Conservation (phyloP, 2,797 vertebrate species). For the Notamacropus eugenii region DNA sequence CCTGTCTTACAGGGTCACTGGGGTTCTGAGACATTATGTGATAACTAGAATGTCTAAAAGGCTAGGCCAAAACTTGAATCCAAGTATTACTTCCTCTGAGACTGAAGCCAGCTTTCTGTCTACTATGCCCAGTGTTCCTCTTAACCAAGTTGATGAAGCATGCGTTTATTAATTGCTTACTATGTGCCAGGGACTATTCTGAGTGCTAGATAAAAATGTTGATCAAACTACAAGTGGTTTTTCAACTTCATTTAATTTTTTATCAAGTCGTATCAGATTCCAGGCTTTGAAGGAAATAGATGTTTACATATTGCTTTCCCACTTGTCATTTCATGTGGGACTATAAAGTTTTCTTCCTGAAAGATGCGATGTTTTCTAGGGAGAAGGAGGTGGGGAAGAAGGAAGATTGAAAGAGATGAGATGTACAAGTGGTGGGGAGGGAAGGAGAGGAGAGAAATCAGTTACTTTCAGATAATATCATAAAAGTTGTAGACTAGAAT, state of each 20-base stretch:
- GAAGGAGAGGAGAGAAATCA: conserved; percentile 10
- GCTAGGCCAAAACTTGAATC: neutral
- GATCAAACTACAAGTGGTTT: neutral
- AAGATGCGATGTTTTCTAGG: neutral
- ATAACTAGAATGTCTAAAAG: neutral
- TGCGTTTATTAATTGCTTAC: neutral
- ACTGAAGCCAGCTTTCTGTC: neutral
- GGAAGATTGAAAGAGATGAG: conserved; percentile 9
- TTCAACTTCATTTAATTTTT: neutral
- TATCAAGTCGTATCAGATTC: neutral
- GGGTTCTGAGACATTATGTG: neutral
- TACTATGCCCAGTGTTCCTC: neutral
- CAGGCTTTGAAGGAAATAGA: neutral
- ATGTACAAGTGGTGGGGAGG: neutral
- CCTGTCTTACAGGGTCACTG: neutral
- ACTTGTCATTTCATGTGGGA: neutral
- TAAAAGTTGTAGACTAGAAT: conserved; percentile 35
- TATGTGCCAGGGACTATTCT: neutral
- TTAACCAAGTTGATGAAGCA: neutral
- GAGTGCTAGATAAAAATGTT: neutral
- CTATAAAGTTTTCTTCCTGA: neutral
- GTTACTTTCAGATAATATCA: neutral
- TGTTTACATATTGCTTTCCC: neutral
- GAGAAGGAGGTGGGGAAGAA: neutral
- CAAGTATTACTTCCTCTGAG: neutral